These are phyloP conservation scores for Diorhabda elongata DNA, from an alignment of 1,140 invertebrate genomes.

Conservation along the genomic window DNA sequence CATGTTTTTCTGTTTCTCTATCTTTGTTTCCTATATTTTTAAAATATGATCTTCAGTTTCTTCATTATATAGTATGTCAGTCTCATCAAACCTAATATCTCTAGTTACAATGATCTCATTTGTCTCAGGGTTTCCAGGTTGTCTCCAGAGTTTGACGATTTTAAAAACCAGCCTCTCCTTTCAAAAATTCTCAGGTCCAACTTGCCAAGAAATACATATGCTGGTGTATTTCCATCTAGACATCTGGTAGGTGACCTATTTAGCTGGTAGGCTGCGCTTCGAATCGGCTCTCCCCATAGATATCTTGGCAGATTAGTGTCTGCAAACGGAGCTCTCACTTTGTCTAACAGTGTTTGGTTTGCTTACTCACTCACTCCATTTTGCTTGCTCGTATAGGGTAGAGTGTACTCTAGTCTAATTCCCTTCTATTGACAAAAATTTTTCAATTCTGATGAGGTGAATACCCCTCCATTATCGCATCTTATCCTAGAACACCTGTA, in stretches of 20 bases:
- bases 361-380: conserved; percentile 27
- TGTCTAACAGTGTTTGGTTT: conserved; percentile 25
- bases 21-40: neutral
- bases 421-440: neutral
- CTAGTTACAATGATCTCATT: conserved; percentile 19
- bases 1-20: neutral
- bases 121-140: neutral
- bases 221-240: neutral
- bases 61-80: neutral
- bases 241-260: conserved; percentile 28
- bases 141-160: conserved; percentile 7
- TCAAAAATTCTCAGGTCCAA: conserved; percentile 8
- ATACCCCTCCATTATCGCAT: neutral
- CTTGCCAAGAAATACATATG: neutral
- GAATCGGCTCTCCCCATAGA: conserved; percentile 40
- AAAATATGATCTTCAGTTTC: too few relatives aligned
- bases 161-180: conserved; percentile 1
- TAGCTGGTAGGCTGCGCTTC: conserved; percentile 29
- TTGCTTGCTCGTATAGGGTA: conserved; percentile 41
- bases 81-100: conserved; percentile 20
- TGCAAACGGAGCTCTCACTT: conserved; percentile 26
- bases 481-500: neutral
- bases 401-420: conserved; percentile 18
- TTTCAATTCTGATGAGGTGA: conserved; percentile 1
- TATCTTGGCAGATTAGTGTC: conserved; percentile 29